Percentiles rank a stretch among this genome's conserved stretches.
Conservation (phyloP, 1,140 invertebrate species). For the honey bee (Apis mellifera) region Amel_HAv3.1 CM009931.2:22118501-22119000, state of each 20-base stretch:
- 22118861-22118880: conserved; percentile 4
- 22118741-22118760: conserved; percentile 11
- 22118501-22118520: no score
- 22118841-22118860: conserved; percentile 28
- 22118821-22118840: conserved; percentile 18
- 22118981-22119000: not conserved
- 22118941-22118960: conserved; percentile 33
- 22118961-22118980: not conserved
- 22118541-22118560: not conserved
- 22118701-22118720: no score
- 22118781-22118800: conserved; percentile 21
- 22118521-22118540: not conserved
- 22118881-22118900: conserved; percentile 8
- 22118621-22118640: no score
- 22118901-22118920: conserved; percentile 16
- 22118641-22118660: no score
- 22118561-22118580: not conserved
- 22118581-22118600: not conserved
- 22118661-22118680: not conserved
- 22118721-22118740: not conserved
- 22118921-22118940: conserved; percentile 37
- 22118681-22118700: no score
- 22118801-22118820: conserved; percentile 26
- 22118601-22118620: not conserved
- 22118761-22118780: conserved; percentile 28